Evolutionary conservation across 2,113 vertebrate genomes (phyloP), one percentile per base, ranked within the genome.

Genomic region (Tyrannus savana): DNA sequence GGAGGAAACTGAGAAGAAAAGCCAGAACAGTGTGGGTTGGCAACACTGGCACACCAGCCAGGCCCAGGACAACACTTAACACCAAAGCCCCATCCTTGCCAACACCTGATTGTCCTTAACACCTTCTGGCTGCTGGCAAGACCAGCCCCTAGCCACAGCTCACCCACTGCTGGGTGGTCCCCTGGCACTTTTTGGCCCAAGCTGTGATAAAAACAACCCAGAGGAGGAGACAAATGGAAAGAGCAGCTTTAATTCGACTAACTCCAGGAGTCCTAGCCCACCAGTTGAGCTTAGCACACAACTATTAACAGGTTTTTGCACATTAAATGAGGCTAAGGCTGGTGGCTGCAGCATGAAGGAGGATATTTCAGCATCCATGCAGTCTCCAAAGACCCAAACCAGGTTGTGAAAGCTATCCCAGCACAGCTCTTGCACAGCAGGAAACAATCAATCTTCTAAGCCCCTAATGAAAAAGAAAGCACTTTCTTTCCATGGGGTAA

Each of bases 401-500:
- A 84, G 82, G 90, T 58, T 87, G 55, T 91, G 91, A 66, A 95
- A 91, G 56, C 59, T 31, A 2, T 69, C 52, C 83, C 44, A 84
- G 25, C 35, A 37, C 16, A 35, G 78, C 17, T 58, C 87, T 30
- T n/a, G 50, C 62, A 50, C 74, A 85, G 90, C 74, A 93, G 92
- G 83, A 90, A 91, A 81, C 62, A 82, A 93, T 87, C 96, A 63
- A 84, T 95, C 87, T 69, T 60, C 27, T 87, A 66, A 92, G 84
- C 53, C 71, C 89, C 84, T 91, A 62, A 92, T 75, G 56, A 91
- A 82, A 91, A 89, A 52, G 81, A 44, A 72, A 93, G 81, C 53
- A 62, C 69, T 96, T 91, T 87, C 87, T 96, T 96, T 94, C 87
- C 94, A 91, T n/a, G 66, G 89, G 95, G 89, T 91, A 91, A 91